phyloP scores from a whole-genome alignment of 2,113 vertebrate species.

The Shinisaurus crocodilurus region DNA sequence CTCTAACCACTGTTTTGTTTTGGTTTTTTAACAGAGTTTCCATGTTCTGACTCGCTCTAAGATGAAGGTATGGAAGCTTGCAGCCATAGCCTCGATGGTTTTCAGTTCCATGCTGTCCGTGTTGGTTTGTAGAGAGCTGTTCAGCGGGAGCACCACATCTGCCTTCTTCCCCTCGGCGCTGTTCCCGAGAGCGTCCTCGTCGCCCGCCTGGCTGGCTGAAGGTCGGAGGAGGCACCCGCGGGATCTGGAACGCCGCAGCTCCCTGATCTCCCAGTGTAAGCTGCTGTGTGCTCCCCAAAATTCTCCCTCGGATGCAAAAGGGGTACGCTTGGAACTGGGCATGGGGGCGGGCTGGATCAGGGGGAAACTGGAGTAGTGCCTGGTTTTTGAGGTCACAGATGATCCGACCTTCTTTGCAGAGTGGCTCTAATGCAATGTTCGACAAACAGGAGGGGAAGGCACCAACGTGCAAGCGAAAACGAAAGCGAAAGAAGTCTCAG shows the following conservation, averaged over 20 bases:
- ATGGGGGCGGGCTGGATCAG: no score
- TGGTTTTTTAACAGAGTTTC: conserved; percentile 84
- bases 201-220: conserved; percentile 30
- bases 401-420: no score
- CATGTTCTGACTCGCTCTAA: conserved; percentile 91
- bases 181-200: conserved; percentile 42
- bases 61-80: conserved; percentile 96
- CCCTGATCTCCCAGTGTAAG: conserved; percentile 76
- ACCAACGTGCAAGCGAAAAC: no score
- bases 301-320: not conserved
- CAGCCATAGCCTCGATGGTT: conserved; percentile 89
- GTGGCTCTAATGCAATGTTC: no score
- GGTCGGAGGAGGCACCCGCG: conserved; percentile 65
- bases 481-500: no score
- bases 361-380: no score
- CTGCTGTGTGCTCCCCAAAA: not conserved
- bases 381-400: no score
- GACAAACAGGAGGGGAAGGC: no score
- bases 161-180: conserved; percentile 56
- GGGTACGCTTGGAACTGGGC: no score
- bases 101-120: conserved; percentile 84
- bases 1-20: no score
- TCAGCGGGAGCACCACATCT: conserved; percentile 63
- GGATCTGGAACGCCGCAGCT: conserved; percentile 63
- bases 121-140: conserved; percentile 84